These are phyloP conservation scores for Spheniscus mendiculus DNA, from an alignment of 2,113 vertebrate species.

Conservation along the genomic window DNA sequence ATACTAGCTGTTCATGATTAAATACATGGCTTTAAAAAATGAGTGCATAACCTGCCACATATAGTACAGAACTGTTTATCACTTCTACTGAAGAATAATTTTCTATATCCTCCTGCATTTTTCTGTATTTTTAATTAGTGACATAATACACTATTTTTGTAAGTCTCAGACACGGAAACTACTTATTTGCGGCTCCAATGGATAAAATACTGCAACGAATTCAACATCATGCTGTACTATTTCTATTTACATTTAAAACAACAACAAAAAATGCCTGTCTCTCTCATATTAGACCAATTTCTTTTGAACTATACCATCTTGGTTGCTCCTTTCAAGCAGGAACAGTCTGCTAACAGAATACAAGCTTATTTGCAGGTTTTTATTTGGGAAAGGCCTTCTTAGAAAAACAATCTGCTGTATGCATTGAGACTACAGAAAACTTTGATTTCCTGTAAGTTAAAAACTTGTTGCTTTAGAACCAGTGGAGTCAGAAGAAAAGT, in stretches of 20 bases:
- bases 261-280: not conserved
- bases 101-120: not conserved
- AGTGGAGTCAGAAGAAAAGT: not conserved
- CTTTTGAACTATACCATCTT: not conserved
- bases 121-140: not conserved
- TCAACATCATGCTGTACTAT: not conserved
- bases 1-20: not conserved
- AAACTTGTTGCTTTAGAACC: not conserved
- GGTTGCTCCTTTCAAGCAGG: not conserved
- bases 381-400: not conserved
- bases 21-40: rapidly evolving
- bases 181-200: not conserved
- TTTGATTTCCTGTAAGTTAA: not conserved
- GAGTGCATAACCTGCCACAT: not conserved
- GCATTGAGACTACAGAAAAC: not conserved
- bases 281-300: not conserved
- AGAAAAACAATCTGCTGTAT: not conserved
- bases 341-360: not conserved
- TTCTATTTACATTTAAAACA: not conserved
- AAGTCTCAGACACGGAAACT: not conserved
- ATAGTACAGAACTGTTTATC: not conserved
- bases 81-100: not conserved
- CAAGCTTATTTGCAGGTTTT: not conserved
- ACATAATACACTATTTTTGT: not conserved
- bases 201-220: not conserved